Evolutionary conservation across 2,113 vertebrate species (phyloP).

Genomic region (Synchiropus splendidus): DNA sequence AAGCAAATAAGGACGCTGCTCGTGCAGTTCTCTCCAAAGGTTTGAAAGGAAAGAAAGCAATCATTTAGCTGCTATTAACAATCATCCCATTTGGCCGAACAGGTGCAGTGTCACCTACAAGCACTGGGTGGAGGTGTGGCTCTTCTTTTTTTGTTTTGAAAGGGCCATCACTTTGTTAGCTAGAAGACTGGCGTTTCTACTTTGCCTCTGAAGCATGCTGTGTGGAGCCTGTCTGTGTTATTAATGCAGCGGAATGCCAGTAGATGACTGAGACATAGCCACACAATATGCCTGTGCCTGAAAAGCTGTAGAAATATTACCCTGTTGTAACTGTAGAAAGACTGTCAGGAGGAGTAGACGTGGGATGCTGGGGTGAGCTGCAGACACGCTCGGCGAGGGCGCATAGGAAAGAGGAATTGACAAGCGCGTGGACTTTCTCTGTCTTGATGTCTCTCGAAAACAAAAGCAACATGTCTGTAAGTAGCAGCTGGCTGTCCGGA

Average conservation of each 20-base stretch:
- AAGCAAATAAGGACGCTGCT: slow-evolving; percentile 54
- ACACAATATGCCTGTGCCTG: slow-evolving; percentile 70
- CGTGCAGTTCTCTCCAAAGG: slow-evolving; percentile 48
- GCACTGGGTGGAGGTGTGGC: slow-evolving; percentile 29
- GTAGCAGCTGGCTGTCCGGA: slow-evolving; percentile 28
- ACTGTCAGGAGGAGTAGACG: slow-evolving; percentile 45
- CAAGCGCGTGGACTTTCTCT: slow-evolving; percentile 19
- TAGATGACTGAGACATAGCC: slow-evolving; percentile 59
- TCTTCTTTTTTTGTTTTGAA: slow-evolving; percentile 38
- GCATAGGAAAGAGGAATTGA: no score
- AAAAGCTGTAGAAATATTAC: slow-evolving; percentile 62
- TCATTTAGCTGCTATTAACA: slow-evolving; percentile 72
- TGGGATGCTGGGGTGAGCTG: slow-evolving; percentile 42
- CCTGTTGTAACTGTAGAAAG: slow-evolving; percentile 56
- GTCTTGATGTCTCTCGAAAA: slow-evolving; percentile 23
- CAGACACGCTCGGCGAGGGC: no score
- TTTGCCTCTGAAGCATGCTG: slow-evolving; percentile 69
- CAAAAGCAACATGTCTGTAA: slow-evolving; percentile 34
- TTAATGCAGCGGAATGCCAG: slow-evolving; percentile 64
- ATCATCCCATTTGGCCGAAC: slow-evolving; percentile 54
- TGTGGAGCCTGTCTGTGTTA: slow-evolving; percentile 62
- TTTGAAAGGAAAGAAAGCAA: slow-evolving; percentile 62
- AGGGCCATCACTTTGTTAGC: slow-evolving; percentile 67
- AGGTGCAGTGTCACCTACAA: slow-evolving; percentile 53
- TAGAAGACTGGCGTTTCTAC: slow-evolving; percentile 63